Percentiles rank a stretch among this genome's conserved stretches.
Conservation (phyloP, 2,797 vertebrate genomes). For the Neopelma chrysocephalum region DNA sequence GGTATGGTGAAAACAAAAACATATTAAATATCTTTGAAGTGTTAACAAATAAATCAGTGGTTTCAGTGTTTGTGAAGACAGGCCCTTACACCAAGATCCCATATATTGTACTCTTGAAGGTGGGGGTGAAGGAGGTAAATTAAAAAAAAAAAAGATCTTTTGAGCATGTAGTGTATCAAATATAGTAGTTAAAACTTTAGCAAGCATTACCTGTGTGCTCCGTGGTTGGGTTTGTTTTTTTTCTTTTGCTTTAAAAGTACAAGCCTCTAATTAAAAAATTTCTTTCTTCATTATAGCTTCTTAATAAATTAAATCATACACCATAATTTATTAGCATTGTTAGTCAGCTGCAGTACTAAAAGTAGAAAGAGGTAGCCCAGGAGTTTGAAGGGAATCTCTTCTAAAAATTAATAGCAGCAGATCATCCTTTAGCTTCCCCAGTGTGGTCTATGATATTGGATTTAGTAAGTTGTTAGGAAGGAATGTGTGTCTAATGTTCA, state of each 20-base stretch:
- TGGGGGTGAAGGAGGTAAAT: not conserved
- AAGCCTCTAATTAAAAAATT: not conserved
- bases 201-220: not conserved
- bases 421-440: not conserved
- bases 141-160: fast-evolving
- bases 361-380: not conserved
- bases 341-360: not conserved
- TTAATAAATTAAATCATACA: not conserved
- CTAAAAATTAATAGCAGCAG: not conserved
- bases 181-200: not conserved
- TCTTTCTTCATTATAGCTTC: not conserved
- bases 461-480: not conserved
- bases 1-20: not conserved
- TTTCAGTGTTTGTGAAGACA: not conserved
- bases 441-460: not conserved
- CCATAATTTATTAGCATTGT: not conserved
- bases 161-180: not conserved
- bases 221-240: not conserved
- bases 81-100: not conserved
- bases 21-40: not conserved
- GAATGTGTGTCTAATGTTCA: not conserved
- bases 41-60: not conserved
- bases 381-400: not conserved
- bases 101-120: not conserved
- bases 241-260: not conserved